These are phyloP conservation scores for Drosophila seguyi DNA, from an alignment of 1,140 invertebrate genomes.

Conservation along the genomic window DNA sequence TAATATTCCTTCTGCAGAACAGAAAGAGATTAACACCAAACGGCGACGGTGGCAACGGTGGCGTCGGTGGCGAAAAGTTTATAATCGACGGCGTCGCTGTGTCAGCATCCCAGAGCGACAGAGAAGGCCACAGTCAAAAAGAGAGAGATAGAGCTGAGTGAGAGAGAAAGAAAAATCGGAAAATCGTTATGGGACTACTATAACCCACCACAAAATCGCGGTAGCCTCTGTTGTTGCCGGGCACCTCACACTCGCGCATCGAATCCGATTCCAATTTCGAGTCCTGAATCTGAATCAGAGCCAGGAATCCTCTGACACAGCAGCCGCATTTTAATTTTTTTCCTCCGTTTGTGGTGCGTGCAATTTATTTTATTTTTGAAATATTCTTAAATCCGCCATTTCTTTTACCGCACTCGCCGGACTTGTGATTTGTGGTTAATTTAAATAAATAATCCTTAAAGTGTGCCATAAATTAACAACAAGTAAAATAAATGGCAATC, in stretches of 20 bases:
- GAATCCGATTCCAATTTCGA: slow-evolving; percentile 53
- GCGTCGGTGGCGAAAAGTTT: slow-evolving; percentile 56
- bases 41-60: slow-evolving; percentile 49
- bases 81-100: slow-evolving; percentile 61
- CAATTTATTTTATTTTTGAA: slow-evolving; percentile 30
- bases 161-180: slow-evolving; percentile 61
- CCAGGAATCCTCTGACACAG: slow-evolving; percentile 38
- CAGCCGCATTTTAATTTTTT: slow-evolving; percentile 76
- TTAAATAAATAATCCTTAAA: slow-evolving; percentile 81
- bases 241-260: slow-evolving; percentile 72
- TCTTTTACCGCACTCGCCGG: slow-evolving; percentile 10
- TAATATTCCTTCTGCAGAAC: slow-evolving; percentile 76
- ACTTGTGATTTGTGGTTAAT: slow-evolving; percentile 74
- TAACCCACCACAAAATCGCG: slow-evolving; percentile 81
- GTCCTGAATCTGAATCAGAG: slow-evolving; percentile 43
- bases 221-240: slow-evolving; percentile 69
- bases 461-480: slow-evolving; percentile 52
- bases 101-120: slow-evolving; percentile 6
- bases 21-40: slow-evolving; percentile 77
- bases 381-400: slow-evolving; percentile 34
- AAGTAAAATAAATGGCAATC: slow-evolving; percentile 9
- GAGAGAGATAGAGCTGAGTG: background rate
- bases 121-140: background rate
- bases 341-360: slow-evolving; percentile 65
- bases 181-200: slow-evolving; percentile 77